Evolutionary conservation across 1,140 invertebrate species (phyloP), one percentile per base, ranked within the genome.

Genomic region (Metopolophium dirhodum): DNA sequence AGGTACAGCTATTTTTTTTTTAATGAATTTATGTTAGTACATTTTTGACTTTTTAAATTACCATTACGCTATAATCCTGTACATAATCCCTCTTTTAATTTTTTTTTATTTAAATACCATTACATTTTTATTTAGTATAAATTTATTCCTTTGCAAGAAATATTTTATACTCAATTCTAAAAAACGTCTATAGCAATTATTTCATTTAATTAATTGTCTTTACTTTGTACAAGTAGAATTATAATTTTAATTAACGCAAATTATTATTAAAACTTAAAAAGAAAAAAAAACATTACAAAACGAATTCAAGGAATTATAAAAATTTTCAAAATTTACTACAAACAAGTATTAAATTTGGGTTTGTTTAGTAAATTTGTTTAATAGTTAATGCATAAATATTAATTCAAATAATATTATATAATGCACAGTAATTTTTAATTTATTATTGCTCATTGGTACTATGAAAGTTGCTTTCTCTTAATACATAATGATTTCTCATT

Each of bases 201-300:
- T 57, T 57, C 57, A 37, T 57, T 3, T 57, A 37, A 54, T 89
- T 89, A 23, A 35, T 89, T 89, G 11, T 89, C 41, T 89, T 57
- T 89, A 14, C 20, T 41, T 26, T 54, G 51, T 57, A 57, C 51
- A 37, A 57, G 11, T 57, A 89, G 20, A 47, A 89, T 54, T 89
- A 35, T 37, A 89, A 89, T 20, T 89, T 89, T 89, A 9, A 89
- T 57, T 89, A 37, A 26, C 23, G 49, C 37, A 89, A 89, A 89
- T 68, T 77, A 77, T 51, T 51, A 51, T 89, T 89, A 41, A 54
- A 89, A 89, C 51, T 89, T 89, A 20, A 89, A 89, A 41, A 54
- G 41, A 89, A 89, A 57, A 47, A 47, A 1, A 89, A 20, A 83
- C 35, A 89, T 89, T 89, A 57, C 20, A 37, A 26, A 89, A 9